Evolutionary conservation across 2,113 vertebrate genomes (phyloP).

Genomic region (Aphyosemion australe): DNA sequence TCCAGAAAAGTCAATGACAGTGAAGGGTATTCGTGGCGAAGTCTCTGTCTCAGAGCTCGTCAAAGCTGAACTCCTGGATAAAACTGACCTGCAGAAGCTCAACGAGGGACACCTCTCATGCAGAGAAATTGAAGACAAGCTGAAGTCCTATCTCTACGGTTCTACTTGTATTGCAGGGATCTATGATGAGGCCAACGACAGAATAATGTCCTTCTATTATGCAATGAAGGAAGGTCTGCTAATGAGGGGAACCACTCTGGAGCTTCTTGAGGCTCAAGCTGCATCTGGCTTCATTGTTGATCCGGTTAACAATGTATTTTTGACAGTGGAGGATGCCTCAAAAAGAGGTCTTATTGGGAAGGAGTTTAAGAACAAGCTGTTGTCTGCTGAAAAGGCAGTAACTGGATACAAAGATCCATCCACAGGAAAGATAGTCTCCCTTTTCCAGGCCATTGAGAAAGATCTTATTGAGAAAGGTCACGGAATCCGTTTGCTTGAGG

Average conservation of each 20-base stretch:
- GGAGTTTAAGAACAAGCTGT: slow-evolving; percentile 93
- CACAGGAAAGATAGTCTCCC: slow-evolving; percentile 92
- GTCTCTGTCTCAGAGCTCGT: slow-evolving; percentile 84
- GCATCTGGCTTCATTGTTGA: slow-evolving; percentile 96
- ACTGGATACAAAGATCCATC: slow-evolving; percentile 93
- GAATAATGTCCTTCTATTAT: slow-evolving; percentile 91
- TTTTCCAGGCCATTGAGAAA: slow-evolving; percentile 97
- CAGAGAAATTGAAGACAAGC: slow-evolving; percentile 87
- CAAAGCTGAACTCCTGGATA: slow-evolving; percentile 82
- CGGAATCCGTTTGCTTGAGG: slow-evolving; percentile 93
- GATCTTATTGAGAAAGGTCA: slow-evolving; percentile 95
- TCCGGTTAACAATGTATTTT: slow-evolving; percentile 90
- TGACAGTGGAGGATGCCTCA: slow-evolving; percentile 91
- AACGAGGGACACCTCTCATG: slow-evolving; percentile 82
- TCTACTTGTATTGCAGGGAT: slow-evolving; percentile 96
- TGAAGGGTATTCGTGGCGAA: slow-evolving; percentile 85
- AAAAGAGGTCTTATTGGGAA: slow-evolving; percentile 90
- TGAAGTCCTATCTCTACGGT: slow-evolving; percentile 90
- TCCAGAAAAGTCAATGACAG: slow-evolving; percentile 82
- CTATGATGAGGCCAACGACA: slow-evolving; percentile 90
- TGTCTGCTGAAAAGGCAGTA: slow-evolving; percentile 95
- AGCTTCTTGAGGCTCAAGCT: slow-evolving; percentile 96
- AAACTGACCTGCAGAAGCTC: slow-evolving; percentile 81
- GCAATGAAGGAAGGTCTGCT: slow-evolving; percentile 96
- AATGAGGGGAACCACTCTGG: slow-evolving; percentile 92